Base-by-base conservation (phyloP, 1,140 invertebrate genomes). In the Penaeus chinensis region DNA sequence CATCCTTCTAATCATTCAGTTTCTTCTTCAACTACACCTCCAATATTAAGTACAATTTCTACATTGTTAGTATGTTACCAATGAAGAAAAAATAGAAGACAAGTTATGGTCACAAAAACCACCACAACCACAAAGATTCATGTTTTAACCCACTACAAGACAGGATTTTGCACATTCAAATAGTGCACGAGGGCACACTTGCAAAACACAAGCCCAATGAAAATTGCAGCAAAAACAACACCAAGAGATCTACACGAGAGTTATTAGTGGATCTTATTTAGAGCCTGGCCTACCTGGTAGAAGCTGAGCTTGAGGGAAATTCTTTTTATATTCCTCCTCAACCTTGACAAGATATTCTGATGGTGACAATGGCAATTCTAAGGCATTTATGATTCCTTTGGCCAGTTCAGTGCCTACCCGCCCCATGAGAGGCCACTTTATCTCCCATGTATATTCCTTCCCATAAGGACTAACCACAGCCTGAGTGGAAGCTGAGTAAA, bases 371-470 rank as follows among this genome's bases (percentile, higher is more conserved):
- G 93, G 93, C 60, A 94, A 87, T 10, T 92, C 69, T 42, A 93
- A 90, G 27, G 90, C 89, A 63, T 92, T 91, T 32, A 94, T 92
- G 32, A 93, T 90, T n/a, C 92, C 90, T 54, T 91, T 90, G 7
- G 93, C 92, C 62, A 92, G 91, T 74, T 93, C 93, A 5, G 82
- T 37, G 65, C 92, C 91, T 65, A 92, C 92, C 84, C 91, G 92
- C 10, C 94, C 94, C 93, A 94, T 94, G 84, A 92, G 91, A 84
- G 92, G 91, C 5, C 90, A 86, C 91, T 93, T 94, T 11, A 93
- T 87, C 27, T 93, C 93, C 93, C 92, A 93, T 10, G 92, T 93
- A 90, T 93, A 94, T 20, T 81, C 90, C 88, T 93, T 93, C 3
- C 92, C 93, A 91, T 92, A 93, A 27, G 89, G 78, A 18, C 82